Conservation (phyloP, 2,888 invertebrate genomes). For the Dryococelus australis region DNA sequence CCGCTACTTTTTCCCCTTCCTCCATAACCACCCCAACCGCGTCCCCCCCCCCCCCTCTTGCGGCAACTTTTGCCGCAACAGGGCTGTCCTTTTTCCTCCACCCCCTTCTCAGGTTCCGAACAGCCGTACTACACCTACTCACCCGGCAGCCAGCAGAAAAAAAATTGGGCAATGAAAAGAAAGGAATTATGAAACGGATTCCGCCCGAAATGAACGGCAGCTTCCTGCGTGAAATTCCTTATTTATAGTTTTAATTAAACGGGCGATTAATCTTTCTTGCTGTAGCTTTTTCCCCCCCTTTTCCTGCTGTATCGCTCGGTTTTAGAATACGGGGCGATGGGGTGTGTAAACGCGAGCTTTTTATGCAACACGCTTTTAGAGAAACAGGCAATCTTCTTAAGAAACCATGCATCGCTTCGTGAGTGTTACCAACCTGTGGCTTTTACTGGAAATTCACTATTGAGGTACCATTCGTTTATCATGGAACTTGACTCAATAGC, state of each 20-base stretch:
- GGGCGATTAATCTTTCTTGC: background rate
- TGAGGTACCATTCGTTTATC: too few species aligned
- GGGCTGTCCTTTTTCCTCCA: background rate
- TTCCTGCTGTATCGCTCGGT: too few species aligned
- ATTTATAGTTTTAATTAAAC: conserved; percentile 2
- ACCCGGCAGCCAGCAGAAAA: background rate
- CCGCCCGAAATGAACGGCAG: background rate
- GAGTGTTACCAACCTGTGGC: too few species aligned
- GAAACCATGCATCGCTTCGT: too few species aligned
- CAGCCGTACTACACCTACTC: background rate
- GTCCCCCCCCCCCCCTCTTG: too few species aligned
- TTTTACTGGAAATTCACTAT: too few species aligned
- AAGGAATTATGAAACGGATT: conserved; percentile 4
- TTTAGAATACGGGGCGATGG: too few species aligned
- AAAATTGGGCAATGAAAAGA: background rate
- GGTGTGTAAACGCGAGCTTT: too few species aligned
- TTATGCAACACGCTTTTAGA: too few species aligned
- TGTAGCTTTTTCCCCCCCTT: background rate
- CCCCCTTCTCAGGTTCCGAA: background rate
- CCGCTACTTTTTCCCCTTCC: background rate
- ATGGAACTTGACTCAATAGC: too few species aligned
- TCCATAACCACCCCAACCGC: too few species aligned
- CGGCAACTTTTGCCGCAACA: background rate
- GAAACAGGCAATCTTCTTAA: too few species aligned
- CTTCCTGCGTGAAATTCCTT: background rate